These are phyloP conservation scores for Octopus bimaculoides DNA, from an alignment of 1,140 invertebrate species.

Conservation along the genomic window DNA sequence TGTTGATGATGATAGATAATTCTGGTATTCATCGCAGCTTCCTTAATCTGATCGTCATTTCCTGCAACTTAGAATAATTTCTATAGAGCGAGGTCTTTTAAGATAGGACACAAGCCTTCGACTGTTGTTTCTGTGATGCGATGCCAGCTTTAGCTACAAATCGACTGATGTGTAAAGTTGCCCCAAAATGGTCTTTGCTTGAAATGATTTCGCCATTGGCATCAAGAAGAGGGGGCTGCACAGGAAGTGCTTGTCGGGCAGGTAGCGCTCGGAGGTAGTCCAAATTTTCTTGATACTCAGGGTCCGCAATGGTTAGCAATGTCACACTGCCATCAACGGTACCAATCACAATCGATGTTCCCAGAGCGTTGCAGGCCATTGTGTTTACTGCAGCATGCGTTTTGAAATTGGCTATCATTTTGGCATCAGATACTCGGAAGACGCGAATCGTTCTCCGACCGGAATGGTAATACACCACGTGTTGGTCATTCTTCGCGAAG, in stretches of 20 bases:
- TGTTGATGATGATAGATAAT: too few relatives aligned
- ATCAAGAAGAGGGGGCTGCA: conserved; percentile 18
- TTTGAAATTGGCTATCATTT: conserved; percentile 88
- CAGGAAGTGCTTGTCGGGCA: conserved; percentile 29
- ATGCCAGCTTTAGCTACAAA: conserved; percentile 50
- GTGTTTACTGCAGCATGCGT: conserved; percentile 88
- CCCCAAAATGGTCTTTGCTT: conserved; percentile 41
- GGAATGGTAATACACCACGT: conserved; percentile 95
- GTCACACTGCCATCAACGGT: conserved; percentile 92
- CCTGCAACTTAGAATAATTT: not conserved
- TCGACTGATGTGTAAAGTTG: conserved; percentile 48
- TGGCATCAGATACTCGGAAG: conserved; percentile 83
- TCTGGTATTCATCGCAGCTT: not conserved
- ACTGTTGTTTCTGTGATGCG: conserved; percentile 35
- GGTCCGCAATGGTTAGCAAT: conserved; percentile 86
- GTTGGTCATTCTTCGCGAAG: conserved; percentile 91
- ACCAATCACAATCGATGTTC: conserved; percentile 77
- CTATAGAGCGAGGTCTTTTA: conserved; percentile 17
- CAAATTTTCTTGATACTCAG: conserved; percentile 53
- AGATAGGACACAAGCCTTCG: conserved; percentile 48
- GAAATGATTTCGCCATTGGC: conserved; percentile 33
- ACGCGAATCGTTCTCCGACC: conserved; percentile 88
- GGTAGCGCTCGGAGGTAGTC: conserved; percentile 46
- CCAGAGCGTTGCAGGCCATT: conserved; percentile 78
- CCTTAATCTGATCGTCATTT: not conserved